Conservation (phyloP, 2,888 invertebrate species). For the Suillia variegata region DNA sequence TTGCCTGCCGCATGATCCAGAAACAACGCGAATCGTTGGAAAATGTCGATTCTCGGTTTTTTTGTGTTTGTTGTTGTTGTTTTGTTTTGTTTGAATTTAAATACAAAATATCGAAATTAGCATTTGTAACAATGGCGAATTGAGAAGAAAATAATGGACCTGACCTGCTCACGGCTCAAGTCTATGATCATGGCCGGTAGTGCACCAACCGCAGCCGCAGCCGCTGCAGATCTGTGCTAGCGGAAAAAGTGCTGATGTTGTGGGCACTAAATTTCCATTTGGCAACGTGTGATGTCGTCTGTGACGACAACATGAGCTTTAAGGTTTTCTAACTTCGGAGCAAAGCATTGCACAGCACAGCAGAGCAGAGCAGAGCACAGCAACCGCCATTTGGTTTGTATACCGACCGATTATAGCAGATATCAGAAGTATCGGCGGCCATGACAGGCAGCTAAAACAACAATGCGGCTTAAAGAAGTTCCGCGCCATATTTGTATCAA, state of each 20-base stretch:
- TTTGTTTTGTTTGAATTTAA: no score
- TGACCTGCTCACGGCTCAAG: conserved; percentile 35
- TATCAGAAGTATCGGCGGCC: not conserved
- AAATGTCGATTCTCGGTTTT: not conserved
- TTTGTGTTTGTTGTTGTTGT: no score
- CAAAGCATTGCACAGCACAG: not conserved
- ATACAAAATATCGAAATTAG: conserved; percentile 59
- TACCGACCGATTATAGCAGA: no score
- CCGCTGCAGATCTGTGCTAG: no score
- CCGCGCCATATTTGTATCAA: conserved; percentile 36
- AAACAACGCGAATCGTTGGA: not conserved
- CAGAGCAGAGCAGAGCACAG: no score
- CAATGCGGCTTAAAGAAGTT: conserved; percentile 25
- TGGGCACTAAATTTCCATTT: conserved; percentile 47
- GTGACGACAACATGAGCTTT: conserved; percentile 35
- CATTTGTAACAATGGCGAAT: conserved; percentile 58
- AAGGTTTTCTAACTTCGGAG: no score
- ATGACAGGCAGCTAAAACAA: conserved; percentile 11
- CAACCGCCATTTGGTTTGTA: no score
- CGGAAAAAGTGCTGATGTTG: no score
- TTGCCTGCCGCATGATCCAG: conserved; percentile 42
- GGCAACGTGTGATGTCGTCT: conserved; percentile 57
- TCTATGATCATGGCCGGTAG: conserved; percentile 26
- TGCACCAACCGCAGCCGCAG: no score
- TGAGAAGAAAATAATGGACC: conserved; percentile 51